Evolutionary conservation across 2,888 invertebrate species (phyloP), one percentile per base, ranked within the genome.

Genomic region (Drosophila acutilabella): DNA sequence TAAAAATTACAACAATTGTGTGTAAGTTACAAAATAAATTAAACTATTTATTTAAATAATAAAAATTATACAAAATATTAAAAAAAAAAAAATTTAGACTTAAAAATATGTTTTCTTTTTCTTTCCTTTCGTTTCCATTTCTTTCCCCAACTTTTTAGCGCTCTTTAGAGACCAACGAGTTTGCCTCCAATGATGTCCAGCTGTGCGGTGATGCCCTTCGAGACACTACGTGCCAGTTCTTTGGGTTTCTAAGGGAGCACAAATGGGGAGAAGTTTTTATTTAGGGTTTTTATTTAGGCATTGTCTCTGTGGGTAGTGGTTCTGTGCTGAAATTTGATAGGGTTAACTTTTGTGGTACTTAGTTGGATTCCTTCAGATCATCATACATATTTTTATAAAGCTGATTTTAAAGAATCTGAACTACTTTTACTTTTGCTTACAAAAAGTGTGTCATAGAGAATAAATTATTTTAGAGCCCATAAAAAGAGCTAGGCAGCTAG

Each of bases 131-230:
- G 16, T 6, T 51, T 26, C 10, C n/a, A n/a, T n/a, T n/a, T n/a
- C n/a, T n/a, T n/a, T n/a, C n/a, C n/a, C n/a, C 6, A 18, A 18
- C 2, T 18, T n/a, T 6, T 26, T 6, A 4, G 16, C 4, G 10
- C 2, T 30, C n/a, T 16, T 81, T 71, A 92, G 4, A 92, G 88
- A 11, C 92, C 92, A 16, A 92, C 92, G 33, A 92, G 64, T 78
- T 91, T 91, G 16, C 90, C 92, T 0, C 91, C 91, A 50, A 92
- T 86, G 0, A 85, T 72, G 74, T 92, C 91, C 65, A 92, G 62
- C 66, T 92, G 91, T n/a, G 89, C 86, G 1, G 92, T 92, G 7
- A 92, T 89, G 7, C 91, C 90, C 69, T 89, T 91, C 11, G 92
- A 91, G n/a, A 92, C 79, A 14, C 87, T 85, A 47, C 90, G 90